Percentiles rank a stretch among this genome's conserved stretches.
These are phyloP conservation scores for Penaeus japonicus DNA, from an alignment of 1,140 invertebrate genomes.

Conservation along the genomic window DNA sequence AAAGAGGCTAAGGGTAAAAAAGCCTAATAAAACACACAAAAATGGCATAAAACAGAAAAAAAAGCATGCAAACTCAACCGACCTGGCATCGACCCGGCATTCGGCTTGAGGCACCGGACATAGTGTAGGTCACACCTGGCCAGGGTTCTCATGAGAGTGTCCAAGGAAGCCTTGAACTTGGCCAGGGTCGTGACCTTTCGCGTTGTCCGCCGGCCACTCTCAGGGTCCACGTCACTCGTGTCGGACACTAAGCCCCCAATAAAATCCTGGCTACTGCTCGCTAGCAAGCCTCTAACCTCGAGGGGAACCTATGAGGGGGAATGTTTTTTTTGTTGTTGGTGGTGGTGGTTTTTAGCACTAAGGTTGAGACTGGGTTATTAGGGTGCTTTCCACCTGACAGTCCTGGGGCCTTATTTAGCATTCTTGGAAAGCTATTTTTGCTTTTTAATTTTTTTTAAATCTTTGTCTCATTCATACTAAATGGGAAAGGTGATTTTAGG, in stretches of 20 bases:
- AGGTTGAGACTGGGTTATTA: neutral
- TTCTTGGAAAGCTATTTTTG: no score
- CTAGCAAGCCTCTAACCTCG: constrained; percentile 29
- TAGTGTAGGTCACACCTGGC: constrained; percentile 54
- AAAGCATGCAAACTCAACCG: neutral
- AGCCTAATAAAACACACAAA: neutral
- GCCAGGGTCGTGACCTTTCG: constrained; percentile 58
- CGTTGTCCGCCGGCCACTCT: constrained; percentile 28
- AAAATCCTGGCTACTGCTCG: constrained; percentile 16
- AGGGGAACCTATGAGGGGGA: constrained; percentile 17
- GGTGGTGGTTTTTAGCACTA: neutral
- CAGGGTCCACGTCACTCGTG: neutral
- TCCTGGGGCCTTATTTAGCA: no score
- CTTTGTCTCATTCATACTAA: no score
- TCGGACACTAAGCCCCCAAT: neutral
- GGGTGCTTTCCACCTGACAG: neutral
- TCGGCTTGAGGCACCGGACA: constrained; percentile 58
- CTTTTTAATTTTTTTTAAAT: no score
- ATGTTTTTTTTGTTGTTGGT: no score
- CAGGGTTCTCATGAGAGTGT: constrained; percentile 50
- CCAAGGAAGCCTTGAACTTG: constrained; percentile 57
- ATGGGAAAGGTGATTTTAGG: no score
- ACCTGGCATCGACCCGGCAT: constrained; percentile 33
- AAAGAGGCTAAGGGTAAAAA: neutral
- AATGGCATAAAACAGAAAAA: neutral